Conservation (phyloP, 2,113 vertebrate genomes). For the Danionella cerebrum region DNA sequence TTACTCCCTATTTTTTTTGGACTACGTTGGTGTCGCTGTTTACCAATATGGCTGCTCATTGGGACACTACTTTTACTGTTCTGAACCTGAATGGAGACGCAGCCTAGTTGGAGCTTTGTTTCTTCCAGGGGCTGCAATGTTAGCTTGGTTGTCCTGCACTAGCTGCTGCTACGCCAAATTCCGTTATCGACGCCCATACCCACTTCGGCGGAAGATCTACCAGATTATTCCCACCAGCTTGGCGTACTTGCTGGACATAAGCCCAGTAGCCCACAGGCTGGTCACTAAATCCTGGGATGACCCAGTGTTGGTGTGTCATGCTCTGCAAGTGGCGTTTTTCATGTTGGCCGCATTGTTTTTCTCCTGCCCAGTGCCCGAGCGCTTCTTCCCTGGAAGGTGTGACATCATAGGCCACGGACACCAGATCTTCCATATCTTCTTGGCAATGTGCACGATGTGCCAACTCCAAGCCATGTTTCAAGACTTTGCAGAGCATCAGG, state of each 20-base stretch:
- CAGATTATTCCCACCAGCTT: conserved; percentile 79
- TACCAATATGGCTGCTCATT: conserved; percentile 87
- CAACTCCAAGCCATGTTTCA: conserved; percentile 83
- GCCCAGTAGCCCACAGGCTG: conserved; percentile 77
- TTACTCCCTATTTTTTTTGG: conserved; percentile 86
- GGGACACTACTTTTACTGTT: conserved; percentile 83
- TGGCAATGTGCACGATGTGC: conserved; percentile 79
- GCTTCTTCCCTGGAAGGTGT: conserved; percentile 80
- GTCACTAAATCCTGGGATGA: conserved; percentile 71
- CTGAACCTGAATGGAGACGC: conserved; percentile 75
- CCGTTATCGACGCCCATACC: conserved; percentile 80
- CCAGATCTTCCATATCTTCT: conserved; percentile 85
- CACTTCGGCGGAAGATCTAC: conserved; percentile 77
- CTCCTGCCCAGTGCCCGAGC: conserved; percentile 82
- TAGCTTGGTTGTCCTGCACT: conserved; percentile 79
- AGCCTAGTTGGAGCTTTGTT: conserved; percentile 67
- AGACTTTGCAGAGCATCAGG: conserved; percentile 72
- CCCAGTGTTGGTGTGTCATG: conserved; percentile 72
- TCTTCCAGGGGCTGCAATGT: conserved; percentile 74
- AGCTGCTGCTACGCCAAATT: conserved; percentile 86
- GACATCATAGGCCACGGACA: conserved; percentile 87
- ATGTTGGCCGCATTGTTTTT: conserved; percentile 82
- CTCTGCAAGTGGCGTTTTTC: conserved; percentile 78
- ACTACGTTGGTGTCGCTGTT: conserved; percentile 82
- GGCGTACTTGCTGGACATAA: conserved; percentile 81